These are phyloP conservation scores for Malurus leucopterus DNA, from an alignment of 2,797 vertebrate species.

Conservation along the genomic window DNA sequence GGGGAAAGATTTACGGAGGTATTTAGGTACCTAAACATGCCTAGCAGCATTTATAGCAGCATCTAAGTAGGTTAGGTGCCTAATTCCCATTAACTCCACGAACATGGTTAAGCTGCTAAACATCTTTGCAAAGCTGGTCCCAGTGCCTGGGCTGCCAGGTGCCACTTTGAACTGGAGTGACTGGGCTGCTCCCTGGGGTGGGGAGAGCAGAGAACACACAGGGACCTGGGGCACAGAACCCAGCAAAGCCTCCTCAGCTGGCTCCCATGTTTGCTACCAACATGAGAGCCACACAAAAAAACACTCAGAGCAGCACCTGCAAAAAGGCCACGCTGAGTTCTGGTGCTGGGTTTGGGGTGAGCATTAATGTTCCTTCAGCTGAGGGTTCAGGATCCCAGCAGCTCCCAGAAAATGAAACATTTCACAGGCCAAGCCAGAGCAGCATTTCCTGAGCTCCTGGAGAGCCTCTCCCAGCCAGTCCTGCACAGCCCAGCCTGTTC, in stretches of 20 bases:
- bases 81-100: slow-evolving; percentile 51
- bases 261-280: neutral
- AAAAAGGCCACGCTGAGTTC: neutral
- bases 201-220: fast-evolving
- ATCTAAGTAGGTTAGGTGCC: slow-evolving; percentile 56
- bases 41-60: slow-evolving; percentile 56
- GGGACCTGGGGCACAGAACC: neutral
- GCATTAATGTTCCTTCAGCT: neutral
- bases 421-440: neutral
- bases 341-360: neutral
- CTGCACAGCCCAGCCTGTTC: neutral
- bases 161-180: neutral
- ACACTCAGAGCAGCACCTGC: neutral
- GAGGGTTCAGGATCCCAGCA: neutral
- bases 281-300: neutral
- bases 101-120: slow-evolving; percentile 37
- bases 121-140: neutral
- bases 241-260: neutral
- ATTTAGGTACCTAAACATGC: slow-evolving; percentile 48
- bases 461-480: neutral
- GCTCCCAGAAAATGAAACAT: neutral
- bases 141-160: neutral
- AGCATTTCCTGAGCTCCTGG: neutral
- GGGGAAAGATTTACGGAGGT: slow-evolving; percentile 37
- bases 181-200: fast-evolving